Evolutionary conservation across 2,113 vertebrate genomes (phyloP).

Genomic region (Oncorhynchus gorbuscha): DNA sequence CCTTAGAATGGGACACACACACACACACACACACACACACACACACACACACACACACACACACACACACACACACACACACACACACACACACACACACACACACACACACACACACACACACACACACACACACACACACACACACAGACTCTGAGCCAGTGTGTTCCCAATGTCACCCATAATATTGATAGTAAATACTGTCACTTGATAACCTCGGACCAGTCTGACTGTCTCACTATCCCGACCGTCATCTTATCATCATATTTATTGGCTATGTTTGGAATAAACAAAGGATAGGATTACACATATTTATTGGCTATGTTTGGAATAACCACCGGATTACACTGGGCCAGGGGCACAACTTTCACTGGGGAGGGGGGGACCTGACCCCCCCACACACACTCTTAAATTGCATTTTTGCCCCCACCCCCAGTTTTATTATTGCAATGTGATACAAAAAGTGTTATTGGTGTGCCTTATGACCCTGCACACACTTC

Average conservation of each 20-base stretch:
- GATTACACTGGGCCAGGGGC: conserved; percentile 30
- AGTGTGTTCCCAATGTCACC: conserved; percentile 51
- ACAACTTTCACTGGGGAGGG: not conserved
- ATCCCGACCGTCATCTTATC: conserved; percentile 65
- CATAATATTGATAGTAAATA: conserved; percentile 80
- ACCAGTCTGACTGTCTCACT: conserved; percentile 60
- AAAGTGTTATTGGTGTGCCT: no score
- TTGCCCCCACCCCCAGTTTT: no score
- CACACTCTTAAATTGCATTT: no score
- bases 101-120: conserved; percentile 16
- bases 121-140: conserved; percentile 7
- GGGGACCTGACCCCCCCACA: no score
- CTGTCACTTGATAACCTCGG: conserved; percentile 52
- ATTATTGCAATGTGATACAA: no score
- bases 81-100: conserved; percentile 22
- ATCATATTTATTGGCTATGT: conserved; percentile 65
- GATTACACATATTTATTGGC: conserved; percentile 48
- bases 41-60: conserved; percentile 22
- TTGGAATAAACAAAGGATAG: conserved; percentile 67
- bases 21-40: conserved; percentile 22
- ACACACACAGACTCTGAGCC: conserved; percentile 7
- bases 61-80: conserved; percentile 15
- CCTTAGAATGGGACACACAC: conserved; percentile 20
- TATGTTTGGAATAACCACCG: conserved; percentile 70
- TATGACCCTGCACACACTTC: no score